These are phyloP conservation scores for Eristalinus sepulchralis DNA, from an alignment of 2,888 invertebrate species.

Conservation along the genomic window DNA sequence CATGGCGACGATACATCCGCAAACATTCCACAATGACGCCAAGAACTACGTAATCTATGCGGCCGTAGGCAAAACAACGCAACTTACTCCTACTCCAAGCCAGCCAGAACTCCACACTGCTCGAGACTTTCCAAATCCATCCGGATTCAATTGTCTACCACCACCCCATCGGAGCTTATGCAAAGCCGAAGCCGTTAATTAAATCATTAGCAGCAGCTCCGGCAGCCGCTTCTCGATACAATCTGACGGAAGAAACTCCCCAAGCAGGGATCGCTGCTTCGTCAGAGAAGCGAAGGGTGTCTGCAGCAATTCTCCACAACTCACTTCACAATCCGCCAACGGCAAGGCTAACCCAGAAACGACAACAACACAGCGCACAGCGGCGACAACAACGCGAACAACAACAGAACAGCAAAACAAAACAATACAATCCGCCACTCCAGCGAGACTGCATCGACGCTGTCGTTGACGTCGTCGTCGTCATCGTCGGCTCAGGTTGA, in stretches of 20 bases:
- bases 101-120: not conserved
- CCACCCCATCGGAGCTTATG: constrained; percentile 34
- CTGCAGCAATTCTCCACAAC: too few species aligned
- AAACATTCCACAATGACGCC: constrained; percentile 12
- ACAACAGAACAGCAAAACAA: not conserved
- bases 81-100: not conserved
- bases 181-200: constrained; percentile 58
- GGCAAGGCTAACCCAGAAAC: constrained; percentile 49
- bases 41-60: not conserved
- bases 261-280: not conserved
- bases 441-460: constrained; percentile 37
- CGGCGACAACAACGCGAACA: constrained; percentile 12
- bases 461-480: too few species aligned
- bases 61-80: not conserved
- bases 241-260: constrained; percentile 28
- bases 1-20: constrained; percentile 51
- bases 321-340: not conserved
- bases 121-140: constrained; percentile 43
- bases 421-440: constrained; percentile 18
- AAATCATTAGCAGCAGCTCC: constrained; percentile 44
- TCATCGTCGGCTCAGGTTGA: not conserved
- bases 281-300: not conserved
- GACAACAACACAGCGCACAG: constrained; percentile 17
- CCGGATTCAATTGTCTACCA: constrained; percentile 60
- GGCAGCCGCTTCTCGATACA: constrained; percentile 17